These are phyloP conservation scores for Bombus huntii DNA, from an alignment of 1,140 invertebrate genomes.

Conservation along the genomic window DNA sequence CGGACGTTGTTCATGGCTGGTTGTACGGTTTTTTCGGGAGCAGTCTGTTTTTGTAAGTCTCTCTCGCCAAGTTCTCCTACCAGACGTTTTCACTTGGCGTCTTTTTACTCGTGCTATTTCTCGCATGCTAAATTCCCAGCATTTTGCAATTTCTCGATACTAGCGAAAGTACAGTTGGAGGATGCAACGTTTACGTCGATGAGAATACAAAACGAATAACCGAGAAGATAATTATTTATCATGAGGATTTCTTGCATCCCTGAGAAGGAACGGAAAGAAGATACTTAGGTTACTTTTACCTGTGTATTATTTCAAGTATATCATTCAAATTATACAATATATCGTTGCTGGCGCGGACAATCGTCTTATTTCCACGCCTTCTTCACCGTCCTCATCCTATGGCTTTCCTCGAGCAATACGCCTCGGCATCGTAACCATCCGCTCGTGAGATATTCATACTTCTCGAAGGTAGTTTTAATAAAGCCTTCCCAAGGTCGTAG, in stretches of 20 bases:
- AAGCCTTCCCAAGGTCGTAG: conserved; percentile 25
- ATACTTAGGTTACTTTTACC: too few species aligned
- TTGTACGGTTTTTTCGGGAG: background rate
- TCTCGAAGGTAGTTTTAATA: conserved; percentile 28
- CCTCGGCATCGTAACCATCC: background rate
- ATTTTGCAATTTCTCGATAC: background rate
- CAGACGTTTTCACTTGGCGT: background rate
- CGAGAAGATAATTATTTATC: too few species aligned
- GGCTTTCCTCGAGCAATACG: background rate
- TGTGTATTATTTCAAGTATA: background rate
- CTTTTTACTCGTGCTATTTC: background rate
- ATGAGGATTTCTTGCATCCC: too few species aligned
- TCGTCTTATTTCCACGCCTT: background rate
- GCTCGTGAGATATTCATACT: background rate
- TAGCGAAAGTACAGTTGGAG: too few species aligned
- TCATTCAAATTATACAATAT: background rate
- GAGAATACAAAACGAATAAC: too few species aligned
- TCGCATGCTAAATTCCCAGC: background rate
- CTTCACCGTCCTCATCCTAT: background rate
- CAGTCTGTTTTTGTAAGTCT: background rate
- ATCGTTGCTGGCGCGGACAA: background rate
- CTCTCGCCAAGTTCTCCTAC: background rate
- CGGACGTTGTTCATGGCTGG: background rate
- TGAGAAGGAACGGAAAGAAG: too few species aligned
- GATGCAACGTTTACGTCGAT: too few species aligned